phyloP scores from a whole-genome alignment of 2,797 vertebrate genomes.

The Tokudaia muenninki region DNA sequence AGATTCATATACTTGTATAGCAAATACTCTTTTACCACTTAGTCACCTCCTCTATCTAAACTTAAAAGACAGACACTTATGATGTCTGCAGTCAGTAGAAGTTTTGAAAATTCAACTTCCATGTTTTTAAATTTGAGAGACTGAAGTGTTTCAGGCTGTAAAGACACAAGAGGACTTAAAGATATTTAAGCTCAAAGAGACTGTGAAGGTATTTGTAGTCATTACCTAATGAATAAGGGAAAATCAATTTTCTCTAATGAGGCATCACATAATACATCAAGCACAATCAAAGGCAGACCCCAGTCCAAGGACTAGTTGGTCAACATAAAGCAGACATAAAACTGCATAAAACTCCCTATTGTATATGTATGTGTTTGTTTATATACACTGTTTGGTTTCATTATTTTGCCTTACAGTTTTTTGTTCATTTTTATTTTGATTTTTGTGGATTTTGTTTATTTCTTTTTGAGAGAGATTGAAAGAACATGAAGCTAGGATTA shows the following conservation, averaged over 20 bases:
- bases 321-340: background rate
- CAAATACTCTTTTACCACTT: background rate
- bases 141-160: background rate
- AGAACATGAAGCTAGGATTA: background rate
- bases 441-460: no score
- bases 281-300: background rate
- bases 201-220: background rate
- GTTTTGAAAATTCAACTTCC: background rate
- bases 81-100: background rate
- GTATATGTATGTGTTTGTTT: background rate
- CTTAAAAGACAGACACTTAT: background rate
- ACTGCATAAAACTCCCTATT: background rate
- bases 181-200: background rate
- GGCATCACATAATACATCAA: background rate
- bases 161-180: no score
- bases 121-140: background rate
- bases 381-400: background rate
- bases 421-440: background rate
- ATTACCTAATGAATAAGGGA: background rate
- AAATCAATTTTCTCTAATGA: background rate
- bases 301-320: background rate
- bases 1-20: background rate
- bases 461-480: background rate
- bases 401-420: background rate
- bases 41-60: background rate